These are phyloP conservation scores for Achroia grisella DNA, from an alignment of 1,140 invertebrate species.

Conservation along the genomic window DNA sequence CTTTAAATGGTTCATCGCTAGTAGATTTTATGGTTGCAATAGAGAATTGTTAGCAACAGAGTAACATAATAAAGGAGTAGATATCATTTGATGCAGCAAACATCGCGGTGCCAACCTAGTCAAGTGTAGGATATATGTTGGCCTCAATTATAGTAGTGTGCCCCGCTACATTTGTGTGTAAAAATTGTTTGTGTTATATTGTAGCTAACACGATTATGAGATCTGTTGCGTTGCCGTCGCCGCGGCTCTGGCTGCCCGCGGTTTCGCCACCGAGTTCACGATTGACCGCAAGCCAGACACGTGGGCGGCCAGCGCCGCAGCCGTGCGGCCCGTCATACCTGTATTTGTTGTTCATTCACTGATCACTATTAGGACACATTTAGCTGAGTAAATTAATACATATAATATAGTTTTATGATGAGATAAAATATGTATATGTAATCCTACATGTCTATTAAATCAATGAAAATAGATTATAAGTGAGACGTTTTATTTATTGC, in stretches of 20 bases:
- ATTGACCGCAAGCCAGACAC: too few relatives aligned
- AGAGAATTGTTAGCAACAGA: too few relatives aligned
- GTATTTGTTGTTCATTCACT: constrained; percentile 63
- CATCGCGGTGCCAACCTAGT: constrained; percentile 9
- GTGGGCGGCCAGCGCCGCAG: neutral
- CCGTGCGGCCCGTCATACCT: constrained; percentile 6
- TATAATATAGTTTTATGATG: constrained; percentile 71
- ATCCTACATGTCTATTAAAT: constrained; percentile 72
- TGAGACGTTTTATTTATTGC: constrained; percentile 22
- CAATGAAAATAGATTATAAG: constrained; percentile 61
- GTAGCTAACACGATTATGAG: constrained; percentile 35
- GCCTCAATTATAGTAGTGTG: neutral
- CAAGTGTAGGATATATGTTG: neutral
- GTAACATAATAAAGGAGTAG: too few relatives aligned
- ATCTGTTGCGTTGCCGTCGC: constrained; percentile 9
- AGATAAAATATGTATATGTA: constrained; percentile 68
- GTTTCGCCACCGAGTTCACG: neutral
- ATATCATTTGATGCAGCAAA: too few relatives aligned
- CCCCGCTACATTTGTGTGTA: constrained; percentile 16
- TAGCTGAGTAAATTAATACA: constrained; percentile 65
- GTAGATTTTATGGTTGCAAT: too few relatives aligned
- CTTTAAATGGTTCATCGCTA: too few relatives aligned
- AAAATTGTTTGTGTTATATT: constrained; percentile 38
- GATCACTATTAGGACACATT: constrained; percentile 61
- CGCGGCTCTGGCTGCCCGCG: too few relatives aligned